These are phyloP conservation scores for Pogona vitticeps DNA, from an alignment of 2,113 vertebrate genomes.

Conservation along the genomic window DNA sequence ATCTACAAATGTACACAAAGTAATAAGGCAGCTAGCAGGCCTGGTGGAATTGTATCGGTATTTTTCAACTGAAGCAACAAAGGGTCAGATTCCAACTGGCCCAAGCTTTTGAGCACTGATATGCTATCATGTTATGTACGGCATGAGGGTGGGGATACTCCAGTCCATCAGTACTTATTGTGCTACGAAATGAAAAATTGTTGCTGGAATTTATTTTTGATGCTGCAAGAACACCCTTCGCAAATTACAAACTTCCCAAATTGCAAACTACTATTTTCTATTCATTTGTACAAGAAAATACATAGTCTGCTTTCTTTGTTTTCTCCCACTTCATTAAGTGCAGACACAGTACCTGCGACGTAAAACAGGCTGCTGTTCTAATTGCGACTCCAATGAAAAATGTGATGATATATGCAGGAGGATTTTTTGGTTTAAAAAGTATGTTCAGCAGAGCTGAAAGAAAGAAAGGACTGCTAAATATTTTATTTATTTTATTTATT, in stretches of 20 bases:
- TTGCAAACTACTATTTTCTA: not conserved
- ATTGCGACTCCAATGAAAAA: slow-evolving; percentile 34
- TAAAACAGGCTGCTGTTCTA: too few species aligned
- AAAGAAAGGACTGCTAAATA: not conserved
- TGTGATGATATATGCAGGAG: slow-evolving; percentile 45
- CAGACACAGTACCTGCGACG: slow-evolving; percentile 6
- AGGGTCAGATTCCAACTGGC: not conserved
- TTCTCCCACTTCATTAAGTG: not conserved
- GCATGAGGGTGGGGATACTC: too few species aligned
- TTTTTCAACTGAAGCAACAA: too few species aligned
- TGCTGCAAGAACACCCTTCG: too few species aligned
- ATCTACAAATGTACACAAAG: not conserved
- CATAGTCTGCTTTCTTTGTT: not conserved
- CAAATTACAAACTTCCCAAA: too few species aligned
- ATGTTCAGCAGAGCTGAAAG: slow-evolving; percentile 45
- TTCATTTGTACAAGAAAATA: not conserved
- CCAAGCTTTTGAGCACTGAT: too few species aligned
- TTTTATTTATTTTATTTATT: too few species aligned
- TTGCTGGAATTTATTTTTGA: not conserved
- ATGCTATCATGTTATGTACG: too few species aligned
- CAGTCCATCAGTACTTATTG: not conserved
- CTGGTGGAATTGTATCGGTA: too few species aligned
- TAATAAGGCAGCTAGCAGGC: not conserved
- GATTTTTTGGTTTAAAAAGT: slow-evolving; percentile 34
- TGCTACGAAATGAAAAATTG: not conserved